Percentiles rank a stretch among this genome's conserved stretches.
These are phyloP conservation scores for Neodontobutis hainanensis DNA, from an alignment of 2,113 vertebrate species.

Conservation along the genomic window DNA sequence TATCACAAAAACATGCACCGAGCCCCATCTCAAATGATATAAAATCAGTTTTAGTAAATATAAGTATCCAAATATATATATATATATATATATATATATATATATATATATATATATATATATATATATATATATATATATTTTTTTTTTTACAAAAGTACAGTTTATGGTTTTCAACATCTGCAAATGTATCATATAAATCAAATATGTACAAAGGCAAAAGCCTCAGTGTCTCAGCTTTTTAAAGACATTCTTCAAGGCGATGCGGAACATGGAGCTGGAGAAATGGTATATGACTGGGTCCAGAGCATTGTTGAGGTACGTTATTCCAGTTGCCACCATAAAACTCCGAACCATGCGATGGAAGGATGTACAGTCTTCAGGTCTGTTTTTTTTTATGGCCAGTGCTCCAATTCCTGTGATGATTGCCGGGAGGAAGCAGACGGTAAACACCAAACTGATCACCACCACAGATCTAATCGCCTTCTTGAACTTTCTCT, in stretches of 20 bases:
- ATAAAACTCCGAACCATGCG: constrained; percentile 40
- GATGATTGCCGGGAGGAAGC: constrained; percentile 67
- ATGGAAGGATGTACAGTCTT: background rate
- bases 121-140: too few species aligned
- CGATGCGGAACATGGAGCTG: constrained; percentile 54
- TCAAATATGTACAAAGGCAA: too few species aligned
- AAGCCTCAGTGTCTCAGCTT: background rate
- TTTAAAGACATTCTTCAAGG: constrained; percentile 48
- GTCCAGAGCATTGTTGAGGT: constrained; percentile 73
- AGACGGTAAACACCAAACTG: constrained; percentile 60
- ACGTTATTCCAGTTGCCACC: constrained; percentile 59
- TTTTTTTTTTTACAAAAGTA: too few species aligned
- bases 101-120: too few species aligned
- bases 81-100: too few species aligned
- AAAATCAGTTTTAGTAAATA: too few species aligned
- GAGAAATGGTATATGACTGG: constrained; percentile 67
- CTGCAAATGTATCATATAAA: too few species aligned
- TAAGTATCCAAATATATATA: too few species aligned
- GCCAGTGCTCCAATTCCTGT: constrained; percentile 38
- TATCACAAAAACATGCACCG: too few species aligned
- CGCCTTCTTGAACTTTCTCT: constrained; percentile 39
- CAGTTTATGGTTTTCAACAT: too few species aligned
- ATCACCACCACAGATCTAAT: constrained; percentile 50
- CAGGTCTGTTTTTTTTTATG: background rate
- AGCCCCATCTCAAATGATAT: too few species aligned